Base-by-base conservation (phyloP, 30 jellyfish, hydroid and myxozoan species). In the Pelagia noctiluca region DNA sequence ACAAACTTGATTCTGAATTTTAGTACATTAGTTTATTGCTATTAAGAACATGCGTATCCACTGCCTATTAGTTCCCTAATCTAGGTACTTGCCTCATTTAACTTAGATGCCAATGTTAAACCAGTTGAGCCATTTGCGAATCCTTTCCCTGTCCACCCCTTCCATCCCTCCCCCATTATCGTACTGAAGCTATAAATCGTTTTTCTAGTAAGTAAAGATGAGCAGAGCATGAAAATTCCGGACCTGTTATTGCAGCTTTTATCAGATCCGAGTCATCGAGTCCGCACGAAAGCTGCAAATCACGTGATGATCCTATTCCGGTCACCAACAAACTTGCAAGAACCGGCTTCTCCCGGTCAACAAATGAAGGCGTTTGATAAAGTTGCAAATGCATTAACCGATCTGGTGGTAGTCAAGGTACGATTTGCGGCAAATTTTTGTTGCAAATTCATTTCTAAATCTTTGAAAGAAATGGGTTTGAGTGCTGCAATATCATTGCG, bases 321-420 rank as follows among this genome's bases (percentile, higher is more conserved):
- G 18, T 50, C 50, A 2, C 7, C 60, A 28, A n/a, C 42, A 5
- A 29, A 69, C 48, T 61, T n/a, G 42, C 21, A 52, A 3, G 49
- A 32, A 23, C 73, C 80, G 28, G 70, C 50, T 4, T 42, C 83
- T 65, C 81, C 90, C 21, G 21, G 62, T 24, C 85, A 70, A 63
- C 86, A 82, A 24, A 29, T 37, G 11, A 21, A 26, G 3, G 92
- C 78, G 7, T 82, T 67, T 31, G 73, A 82, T 35, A 82, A 82
- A 69, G 86, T 82, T 31, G 84, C 92, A 48, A 74, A 54, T 24
- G 92, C 92, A 64, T 71, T 82, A 2, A 68, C 92, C 3, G 92
- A 82, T 4, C 78, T 82, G 0, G 54, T 82, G 4, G 37, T 82
- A 0, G 50, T 82, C 10, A 82, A 82, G 85, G 92, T 82, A 46